Base-by-base conservation (phyloP, 53 echinoderm and acorn worm species). In the Astropecten irregularis region DNA sequence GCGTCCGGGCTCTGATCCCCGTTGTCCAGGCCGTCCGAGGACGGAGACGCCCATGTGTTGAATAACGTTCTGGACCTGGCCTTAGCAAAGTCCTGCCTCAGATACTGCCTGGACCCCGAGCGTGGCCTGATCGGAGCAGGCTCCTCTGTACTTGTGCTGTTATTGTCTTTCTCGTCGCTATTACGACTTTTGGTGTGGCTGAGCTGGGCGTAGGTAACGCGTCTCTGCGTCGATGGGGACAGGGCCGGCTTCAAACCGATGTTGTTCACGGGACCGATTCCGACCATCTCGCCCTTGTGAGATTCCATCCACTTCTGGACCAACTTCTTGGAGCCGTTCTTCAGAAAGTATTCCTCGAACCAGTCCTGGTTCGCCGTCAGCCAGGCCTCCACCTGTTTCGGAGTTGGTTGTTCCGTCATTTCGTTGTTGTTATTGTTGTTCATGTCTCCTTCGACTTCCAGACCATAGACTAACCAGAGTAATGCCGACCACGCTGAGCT, bases 1-100 rank as follows among this genome's bases (percentile, higher is more conserved):
- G 68, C 44, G 38, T 95, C 92, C 16, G 68, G 67, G 82, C 92
- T 87, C 72, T 22, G 51, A 26, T 68, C 68, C 30, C 27, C 36
- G 32, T 82, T 52, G 31, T 88, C 88, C 64, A 65, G 57, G 28
- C 71, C 63, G 9, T 83, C 18, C 8, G 83, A 35, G 9, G 72
- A 72, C 3, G 88, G 88, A 8, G 86, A 89, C 6, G 93, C 96
- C 96, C 93, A 93, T 2, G 96, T 96, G 79, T 92, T 91, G 42
- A 96, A 96, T 34, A 96, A 87, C 40, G 94, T 92, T 60, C 92
- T 90, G 15, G 99, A 91, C 56, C 92, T 84, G 13, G 99, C 92
- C 38, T 87, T 90, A 18, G 99, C 99, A 54, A 99, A 99, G 71
- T 99, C 99, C 57, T 99, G 99, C 31, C 99, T 66, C 3, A 99